Conservation (phyloP, 2,797 vertebrate species). For the Epinephelus malabaricus region DNA sequence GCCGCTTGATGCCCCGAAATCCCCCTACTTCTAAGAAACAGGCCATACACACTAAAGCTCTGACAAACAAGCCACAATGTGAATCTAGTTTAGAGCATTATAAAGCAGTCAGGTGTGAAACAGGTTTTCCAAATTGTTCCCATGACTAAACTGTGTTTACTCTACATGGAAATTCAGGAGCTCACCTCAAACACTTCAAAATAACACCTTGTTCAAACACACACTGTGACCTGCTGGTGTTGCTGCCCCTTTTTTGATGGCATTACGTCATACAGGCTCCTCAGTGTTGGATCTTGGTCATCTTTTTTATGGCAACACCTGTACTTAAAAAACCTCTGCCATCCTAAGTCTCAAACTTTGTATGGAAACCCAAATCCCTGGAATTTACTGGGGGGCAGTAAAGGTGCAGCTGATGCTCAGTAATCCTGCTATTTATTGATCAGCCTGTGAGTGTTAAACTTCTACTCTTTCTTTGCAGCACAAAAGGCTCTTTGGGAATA, state of each 20-base stretch:
- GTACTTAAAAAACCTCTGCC: slow-evolving; percentile 56
- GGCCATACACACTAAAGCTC: not conserved
- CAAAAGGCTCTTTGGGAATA: slow-evolving; percentile 37
- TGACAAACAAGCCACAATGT: slow-evolving; percentile 12
- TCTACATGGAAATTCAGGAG: slow-evolving; percentile 28
- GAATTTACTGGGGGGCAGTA: slow-evolving; percentile 74
- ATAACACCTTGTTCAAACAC: slow-evolving; percentile 44
- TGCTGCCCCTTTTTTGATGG: not conserved
- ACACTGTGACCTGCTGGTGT: slow-evolving; percentile 28
- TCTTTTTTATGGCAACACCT: slow-evolving; percentile 69
- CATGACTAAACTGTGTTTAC: slow-evolving; percentile 65
- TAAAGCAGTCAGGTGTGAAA: slow-evolving; percentile 61
- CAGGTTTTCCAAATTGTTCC: slow-evolving; percentile 53
- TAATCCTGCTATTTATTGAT: slow-evolving; percentile 76
- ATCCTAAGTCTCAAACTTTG: slow-evolving; percentile 57
- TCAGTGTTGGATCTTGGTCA: slow-evolving; percentile 20
- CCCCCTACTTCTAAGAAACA: not conserved
- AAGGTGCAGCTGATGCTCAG: slow-evolving; percentile 68
- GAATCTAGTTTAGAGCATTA: slow-evolving; percentile 21
- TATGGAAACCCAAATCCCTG: slow-evolving; percentile 75
- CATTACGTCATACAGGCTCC: slow-evolving; percentile 47
- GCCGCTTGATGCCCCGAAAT: too few species aligned
- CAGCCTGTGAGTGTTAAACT: slow-evolving; percentile 53
- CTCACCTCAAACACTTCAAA: slow-evolving; percentile 23
- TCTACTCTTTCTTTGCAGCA: slow-evolving; percentile 38